phyloP scores from a whole-genome alignment of 2,888 invertebrate genomes.

The Sarcophaga rosellei region DNA sequence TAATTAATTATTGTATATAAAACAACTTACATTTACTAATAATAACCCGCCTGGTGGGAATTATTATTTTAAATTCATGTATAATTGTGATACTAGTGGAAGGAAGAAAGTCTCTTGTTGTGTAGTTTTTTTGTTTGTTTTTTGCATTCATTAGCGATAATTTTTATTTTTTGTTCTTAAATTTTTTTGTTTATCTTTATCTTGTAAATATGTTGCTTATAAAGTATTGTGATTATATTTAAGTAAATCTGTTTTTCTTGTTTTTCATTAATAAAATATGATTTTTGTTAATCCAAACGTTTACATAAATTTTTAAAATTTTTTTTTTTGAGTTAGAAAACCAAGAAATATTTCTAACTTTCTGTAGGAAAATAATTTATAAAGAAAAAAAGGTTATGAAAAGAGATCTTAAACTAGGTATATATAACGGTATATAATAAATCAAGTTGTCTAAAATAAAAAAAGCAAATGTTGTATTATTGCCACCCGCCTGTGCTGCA shows the following conservation, averaged over 20 bases:
- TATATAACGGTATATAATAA: background rate
- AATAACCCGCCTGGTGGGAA: no score
- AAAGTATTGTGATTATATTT: constrained; percentile 58
- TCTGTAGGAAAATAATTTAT: background rate
- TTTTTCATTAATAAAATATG: constrained; percentile 55
- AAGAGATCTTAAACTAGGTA: constrained; percentile 2
- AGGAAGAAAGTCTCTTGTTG: constrained; percentile 14
- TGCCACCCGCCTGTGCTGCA: constrained; percentile 68
- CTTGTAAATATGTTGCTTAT: constrained; percentile 60
- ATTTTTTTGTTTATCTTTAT: constrained; percentile 35
- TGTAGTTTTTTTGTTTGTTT: constrained; percentile 38
- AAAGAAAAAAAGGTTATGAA: constrained; percentile 3
- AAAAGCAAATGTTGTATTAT: constrained; percentile 16
- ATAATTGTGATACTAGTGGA: constrained; percentile 57
- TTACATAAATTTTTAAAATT: background rate
- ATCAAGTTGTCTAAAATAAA: constrained; percentile 17
- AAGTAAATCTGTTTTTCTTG: constrained; percentile 54
- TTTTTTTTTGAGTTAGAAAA: background rate
- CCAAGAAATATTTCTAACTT: background rate
- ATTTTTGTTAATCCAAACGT: constrained; percentile 47
- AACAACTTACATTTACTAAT: no score
- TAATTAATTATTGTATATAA: no score
- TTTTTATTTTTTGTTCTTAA: constrained; percentile 47
- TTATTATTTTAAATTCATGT: constrained; percentile 29
- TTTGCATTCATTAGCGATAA: constrained; percentile 47